Base-by-base conservation (phyloP, 2,797 vertebrate genomes). In the Aphelocoma californica region DNA sequence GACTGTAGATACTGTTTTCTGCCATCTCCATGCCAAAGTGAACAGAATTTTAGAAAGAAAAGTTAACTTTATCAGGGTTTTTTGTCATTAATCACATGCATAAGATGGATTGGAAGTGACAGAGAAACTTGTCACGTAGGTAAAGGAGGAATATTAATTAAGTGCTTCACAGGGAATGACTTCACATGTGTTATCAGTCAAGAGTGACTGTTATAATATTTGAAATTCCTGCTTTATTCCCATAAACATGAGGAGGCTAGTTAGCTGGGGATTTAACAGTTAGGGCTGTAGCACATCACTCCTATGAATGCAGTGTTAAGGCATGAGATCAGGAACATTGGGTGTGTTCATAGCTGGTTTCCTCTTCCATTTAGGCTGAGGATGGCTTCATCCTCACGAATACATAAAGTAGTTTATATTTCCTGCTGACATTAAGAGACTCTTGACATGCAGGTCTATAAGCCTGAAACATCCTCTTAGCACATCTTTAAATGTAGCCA, bases 321-420 rank as follows among this genome's bases (percentile, higher is more conserved):
- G 7, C 3, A 16, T 3, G 6, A 60, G 19, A n/a, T 72, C 23
- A 44, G 71, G 17, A 67, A 40, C 18, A 66, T 38, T 2, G 34
- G 13, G 26, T 47, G 24, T 48, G 5, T 40, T 82, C 62, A 40
- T 6, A 47, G 6, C 5, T 61, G 4, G 50, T 31, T 28, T 81
- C 9, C 34, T 74, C n/a, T 51, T 3, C 11, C 25, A 29, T 54
- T 72, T 80, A 57, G 12, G 6, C 6, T 80, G 24, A 17, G 31
- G 18, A 53, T 61, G 12, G 15, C 24, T 7, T 44, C 16, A 42
- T 44, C 18, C 18, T 81, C 13, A 32, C 0, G 0, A 75, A 64
- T 38, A 18, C n/a, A 19, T 31, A 23, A 44, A 48, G 20, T 2
- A 53, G 8, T 61, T 61, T 25, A 4, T 69, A 47, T 71, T 79